Evolutionary conservation across 2,113 vertebrate species (phyloP).

Genomic region (Labeo rohita): DNA sequence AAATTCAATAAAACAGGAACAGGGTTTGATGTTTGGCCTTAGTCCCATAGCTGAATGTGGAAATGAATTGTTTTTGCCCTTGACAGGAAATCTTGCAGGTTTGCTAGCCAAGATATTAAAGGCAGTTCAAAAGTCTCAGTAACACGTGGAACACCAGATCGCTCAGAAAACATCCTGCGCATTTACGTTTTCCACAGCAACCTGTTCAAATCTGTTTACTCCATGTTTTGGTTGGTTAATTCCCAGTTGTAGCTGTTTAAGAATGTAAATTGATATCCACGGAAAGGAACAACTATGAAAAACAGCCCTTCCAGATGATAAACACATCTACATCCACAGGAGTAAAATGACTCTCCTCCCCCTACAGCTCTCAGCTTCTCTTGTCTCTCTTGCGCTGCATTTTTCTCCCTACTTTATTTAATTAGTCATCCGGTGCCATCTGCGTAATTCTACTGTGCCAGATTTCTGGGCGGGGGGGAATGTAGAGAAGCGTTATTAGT

Average conservation of each 20-base stretch:
- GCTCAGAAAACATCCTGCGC: not conserved
- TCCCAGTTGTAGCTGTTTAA: not conserved
- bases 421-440: constrained; percentile 57
- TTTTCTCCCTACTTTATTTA: constrained; percentile 51
- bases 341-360: constrained; percentile 5
- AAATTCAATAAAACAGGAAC: not conserved
- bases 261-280: not conserved
- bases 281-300: not conserved
- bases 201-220: not conserved
- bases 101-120: constrained; percentile 21
- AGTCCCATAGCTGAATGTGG: not conserved
- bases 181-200: constrained; percentile 18
- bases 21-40: not conserved
- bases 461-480: not conserved
- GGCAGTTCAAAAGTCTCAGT: constrained; percentile 14
- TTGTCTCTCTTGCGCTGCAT: constrained; percentile 37
- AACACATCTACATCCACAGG: constrained; percentile 31
- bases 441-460: constrained; percentile 45
- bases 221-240: not conserved
- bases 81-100: constrained; percentile 31
- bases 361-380: constrained; percentile 1
- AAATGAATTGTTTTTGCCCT: not conserved
- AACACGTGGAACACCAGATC: constrained; percentile 17
- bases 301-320: not conserved
- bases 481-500: constrained; percentile 2